Base-by-base conservation (phyloP, 2,888 invertebrate species). In the Spodoptera exigua region DNA sequence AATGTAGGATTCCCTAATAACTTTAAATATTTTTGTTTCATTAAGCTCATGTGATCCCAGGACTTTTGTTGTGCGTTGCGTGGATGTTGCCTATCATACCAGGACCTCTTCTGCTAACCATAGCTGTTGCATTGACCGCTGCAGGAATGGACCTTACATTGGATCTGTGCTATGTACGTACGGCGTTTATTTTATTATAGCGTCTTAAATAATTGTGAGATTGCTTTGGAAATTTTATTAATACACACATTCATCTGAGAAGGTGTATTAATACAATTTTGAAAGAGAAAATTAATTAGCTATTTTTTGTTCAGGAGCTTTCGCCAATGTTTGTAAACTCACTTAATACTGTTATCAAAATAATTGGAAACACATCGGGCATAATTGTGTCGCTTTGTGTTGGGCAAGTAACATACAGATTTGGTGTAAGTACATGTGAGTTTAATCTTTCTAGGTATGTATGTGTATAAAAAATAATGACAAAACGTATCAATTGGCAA, bases 261-360 rank as follows among this genome's bases (percentile, higher is more conserved):
- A n/a, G n/a, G n/a, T n/a, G n/a, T n/a, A 0, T 72, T 94, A 32
- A n/a, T n/a, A n/a, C n/a, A n/a, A n/a, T n/a, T n/a, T n/a, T n/a
- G n/a, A n/a, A n/a, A n/a, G n/a, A n/a, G n/a, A n/a, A n/a, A n/a
- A n/a, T n/a, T n/a, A n/a, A n/a, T n/a, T n/a, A n/a, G n/a, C n/a
- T n/a, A n/a, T 93, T 94, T 63, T 7, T 41, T 52, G 87, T 95
- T 46, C 96, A 97, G 92, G 97, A 97, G 86, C 86, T 97, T 56
- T 95, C 97, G 0, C 97, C 97, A 0, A 96, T 96, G 77, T 97
- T 95, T 80, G 96, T 96, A 1, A 97, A 96, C 39, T 95, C 96
- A 12, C 84, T 97, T 10, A 96, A 96, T 71, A 97, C 97, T 5
- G 95, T 97, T 1, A 96, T 96, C 53, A 97, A 97, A 81, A 96